These are phyloP conservation scores for Pitangus sulphuratus DNA, from an alignment of 2,797 vertebrate genomes.

Conservation along the genomic window DNA sequence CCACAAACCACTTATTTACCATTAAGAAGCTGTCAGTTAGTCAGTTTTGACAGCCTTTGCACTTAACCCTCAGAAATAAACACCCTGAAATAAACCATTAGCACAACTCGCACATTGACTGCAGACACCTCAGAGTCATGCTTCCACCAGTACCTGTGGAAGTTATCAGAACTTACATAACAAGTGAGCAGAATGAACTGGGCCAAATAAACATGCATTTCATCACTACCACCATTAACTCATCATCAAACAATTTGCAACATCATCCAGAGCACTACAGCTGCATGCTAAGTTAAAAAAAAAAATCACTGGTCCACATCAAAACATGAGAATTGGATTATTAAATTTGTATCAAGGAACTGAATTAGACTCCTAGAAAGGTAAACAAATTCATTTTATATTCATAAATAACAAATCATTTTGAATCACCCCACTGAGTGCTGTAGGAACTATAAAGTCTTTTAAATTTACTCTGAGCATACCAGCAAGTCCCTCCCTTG, in stretches of 20 bases:
- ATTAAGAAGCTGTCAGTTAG: not conserved
- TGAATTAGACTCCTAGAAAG: not conserved
- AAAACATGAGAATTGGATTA: not conserved
- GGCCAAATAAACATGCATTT: not conserved
- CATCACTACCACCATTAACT: not conserved
- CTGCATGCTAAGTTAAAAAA: not conserved
- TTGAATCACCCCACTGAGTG: not conserved
- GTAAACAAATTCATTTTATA: constrained; percentile 22
- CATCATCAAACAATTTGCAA: not conserved
- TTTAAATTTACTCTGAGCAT: not conserved
- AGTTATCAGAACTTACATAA: not conserved
- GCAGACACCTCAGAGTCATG: not conserved
- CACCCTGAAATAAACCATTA: not conserved
- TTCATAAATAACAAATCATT: constrained; percentile 18
- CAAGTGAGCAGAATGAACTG: not conserved
- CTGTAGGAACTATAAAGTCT: not conserved
- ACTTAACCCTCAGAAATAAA: not conserved
- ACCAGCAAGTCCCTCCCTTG: not conserved
- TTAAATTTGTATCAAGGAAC: not conserved
- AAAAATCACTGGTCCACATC: not conserved
- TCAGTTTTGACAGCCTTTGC: not conserved
- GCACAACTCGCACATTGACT: not conserved
- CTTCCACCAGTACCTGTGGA: not conserved
- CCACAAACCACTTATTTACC: not conserved
- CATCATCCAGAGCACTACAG: not conserved